A percentile compares a stretch with the other conserved stretches of the same genome.
These are phyloP conservation scores for Misgurnus mizolepis DNA, from an alignment of 2,113 vertebrate genomes.

Conservation along the genomic window DNA sequence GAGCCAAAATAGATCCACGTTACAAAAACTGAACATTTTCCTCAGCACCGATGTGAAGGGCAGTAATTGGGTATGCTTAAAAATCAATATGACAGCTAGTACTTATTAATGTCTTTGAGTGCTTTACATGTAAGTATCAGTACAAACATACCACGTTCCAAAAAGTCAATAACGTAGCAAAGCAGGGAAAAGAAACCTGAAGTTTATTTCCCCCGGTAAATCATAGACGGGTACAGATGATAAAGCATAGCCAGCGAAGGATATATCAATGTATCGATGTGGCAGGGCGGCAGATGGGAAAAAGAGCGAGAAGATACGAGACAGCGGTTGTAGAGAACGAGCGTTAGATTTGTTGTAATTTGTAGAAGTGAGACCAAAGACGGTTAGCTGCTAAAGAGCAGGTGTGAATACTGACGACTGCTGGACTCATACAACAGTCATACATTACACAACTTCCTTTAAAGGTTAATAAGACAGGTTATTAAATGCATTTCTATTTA, in stretches of 20 bases:
- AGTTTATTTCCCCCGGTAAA: constrained; percentile 12
- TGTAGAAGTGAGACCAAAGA: not conserved
- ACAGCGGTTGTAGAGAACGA: not conserved
- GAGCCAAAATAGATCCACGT: constrained; percentile 28
- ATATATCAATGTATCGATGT: not conserved
- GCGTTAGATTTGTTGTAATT: not conserved
- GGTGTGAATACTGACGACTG: not conserved
- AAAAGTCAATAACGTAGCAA: constrained; percentile 29
- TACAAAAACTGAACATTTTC: constrained; percentile 32
- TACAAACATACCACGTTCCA: constrained; percentile 11
- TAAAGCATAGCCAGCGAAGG: not conserved
- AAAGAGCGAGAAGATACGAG: not conserved
- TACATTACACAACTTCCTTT: not conserved
- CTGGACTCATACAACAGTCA: not conserved
- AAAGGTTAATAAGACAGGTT: constrained; percentile 20
- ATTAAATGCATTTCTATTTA: not conserved
- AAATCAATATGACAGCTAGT: constrained; percentile 48
- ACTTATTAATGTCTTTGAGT: constrained; percentile 40
- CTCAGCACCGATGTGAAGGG: not conserved
- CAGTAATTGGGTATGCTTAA: constrained; percentile 27
- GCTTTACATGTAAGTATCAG: constrained; percentile 34
- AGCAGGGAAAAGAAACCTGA: not conserved
- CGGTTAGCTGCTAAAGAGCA: not conserved
- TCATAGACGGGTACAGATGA: not conserved
- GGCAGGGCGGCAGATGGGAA: not conserved